Evolutionary conservation across 2,888 invertebrate species (phyloP).

Genomic region (Zele albiditarsus): DNA sequence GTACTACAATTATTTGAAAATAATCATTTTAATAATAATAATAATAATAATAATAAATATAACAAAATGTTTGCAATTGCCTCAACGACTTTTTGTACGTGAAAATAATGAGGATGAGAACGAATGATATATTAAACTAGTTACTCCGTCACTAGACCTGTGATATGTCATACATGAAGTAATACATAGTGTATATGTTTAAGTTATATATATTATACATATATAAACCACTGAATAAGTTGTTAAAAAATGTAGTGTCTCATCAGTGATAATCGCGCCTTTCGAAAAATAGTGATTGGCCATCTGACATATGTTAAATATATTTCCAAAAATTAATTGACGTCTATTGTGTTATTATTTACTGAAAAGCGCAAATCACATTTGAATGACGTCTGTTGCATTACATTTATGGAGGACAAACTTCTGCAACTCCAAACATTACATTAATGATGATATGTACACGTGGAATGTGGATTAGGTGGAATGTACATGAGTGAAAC

Average conservation of each 20-base stretch:
- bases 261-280: slow-evolving; percentile 4
- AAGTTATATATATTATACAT: slow-evolving; percentile 42
- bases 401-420: not conserved
- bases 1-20: slow-evolving; percentile 2
- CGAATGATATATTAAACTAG: not conserved
- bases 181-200: slow-evolving; percentile 41
- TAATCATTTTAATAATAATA: slow-evolving; percentile 9
- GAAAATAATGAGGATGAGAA: slow-evolving; percentile 12
- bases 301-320: not conserved
- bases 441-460: slow-evolving; percentile 26
- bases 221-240: slow-evolving; percentile 38
- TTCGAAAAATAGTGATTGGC: slow-evolving; percentile 1
- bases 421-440: not conserved
- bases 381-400: not conserved
- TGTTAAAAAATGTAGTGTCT: slow-evolving; percentile 29
- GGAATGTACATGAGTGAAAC: slow-evolving; percentile 31
- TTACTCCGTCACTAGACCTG: slow-evolving; percentile 37
- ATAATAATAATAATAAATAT: slow-evolving; percentile 12
- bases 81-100: slow-evolving; percentile 12
- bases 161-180: slow-evolving; percentile 50
- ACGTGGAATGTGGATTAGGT: slow-evolving; percentile 35
- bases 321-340: not conserved
- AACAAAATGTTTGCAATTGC: slow-evolving; percentile 4
- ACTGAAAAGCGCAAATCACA: not conserved
- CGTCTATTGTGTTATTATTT: not conserved